These are phyloP conservation scores for Calcarius ornatus DNA, from an alignment of 2,113 vertebrate species.

Conservation along the genomic window DNA sequence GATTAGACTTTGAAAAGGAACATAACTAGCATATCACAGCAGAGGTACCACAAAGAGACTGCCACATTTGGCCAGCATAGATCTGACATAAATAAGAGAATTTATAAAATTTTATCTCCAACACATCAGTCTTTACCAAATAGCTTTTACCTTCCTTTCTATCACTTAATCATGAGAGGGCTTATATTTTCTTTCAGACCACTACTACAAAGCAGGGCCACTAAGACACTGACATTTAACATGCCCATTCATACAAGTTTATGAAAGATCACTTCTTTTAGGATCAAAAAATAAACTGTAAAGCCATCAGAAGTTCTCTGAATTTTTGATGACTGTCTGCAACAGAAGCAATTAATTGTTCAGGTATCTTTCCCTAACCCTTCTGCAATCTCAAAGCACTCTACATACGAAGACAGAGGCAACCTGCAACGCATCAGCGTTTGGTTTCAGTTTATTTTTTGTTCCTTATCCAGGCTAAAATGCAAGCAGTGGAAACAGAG, in stretches of 20 bases:
- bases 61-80: not conserved
- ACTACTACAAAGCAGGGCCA: not conserved
- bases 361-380: not conserved
- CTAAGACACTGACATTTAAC: not conserved
- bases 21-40: not conserved
- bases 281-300: not conserved
- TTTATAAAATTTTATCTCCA: not conserved
- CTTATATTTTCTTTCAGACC: not conserved
- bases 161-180: not conserved
- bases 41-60: not conserved
- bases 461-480: not conserved
- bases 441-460: not conserved
- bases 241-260: too few species aligned
- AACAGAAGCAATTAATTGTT: not conserved
- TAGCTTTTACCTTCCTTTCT: not conserved
- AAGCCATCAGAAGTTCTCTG: not conserved
- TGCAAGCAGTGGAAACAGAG: not conserved
- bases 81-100: not conserved
- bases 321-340: not conserved
- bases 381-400: not conserved
- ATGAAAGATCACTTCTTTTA: not conserved
- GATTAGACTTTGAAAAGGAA: not conserved
- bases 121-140: not conserved
- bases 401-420: not conserved
- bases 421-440: not conserved